Conservation (phyloP, 2,888 invertebrate species). For the Gymnoscelis rufifasciata region DNA sequence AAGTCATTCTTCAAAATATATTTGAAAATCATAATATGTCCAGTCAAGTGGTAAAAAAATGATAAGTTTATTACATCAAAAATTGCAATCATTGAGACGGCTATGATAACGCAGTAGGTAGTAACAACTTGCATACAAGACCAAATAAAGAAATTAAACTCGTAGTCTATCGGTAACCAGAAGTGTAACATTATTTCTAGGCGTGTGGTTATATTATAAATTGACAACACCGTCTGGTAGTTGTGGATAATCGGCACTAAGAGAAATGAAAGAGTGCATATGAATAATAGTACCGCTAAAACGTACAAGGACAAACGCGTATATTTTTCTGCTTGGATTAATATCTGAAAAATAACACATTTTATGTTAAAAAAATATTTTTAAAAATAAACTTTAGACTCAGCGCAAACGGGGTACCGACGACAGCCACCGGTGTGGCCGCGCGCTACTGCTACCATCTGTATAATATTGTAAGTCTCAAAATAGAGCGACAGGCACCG, state of each 20-base stretch:
- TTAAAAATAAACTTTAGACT: too few relatives aligned
- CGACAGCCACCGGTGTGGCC: too few relatives aligned
- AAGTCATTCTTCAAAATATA: conserved; percentile 30
- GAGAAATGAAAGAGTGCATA: conserved; percentile 20
- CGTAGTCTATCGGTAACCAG: conserved; percentile 44
- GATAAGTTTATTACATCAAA: conserved; percentile 38
- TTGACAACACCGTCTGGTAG: conserved; percentile 26
- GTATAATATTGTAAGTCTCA: too few relatives aligned
- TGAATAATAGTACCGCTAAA: conserved; percentile 11
- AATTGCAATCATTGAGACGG: conserved; percentile 23
- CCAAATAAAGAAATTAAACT: conserved; percentile 37
- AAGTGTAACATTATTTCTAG: conserved; percentile 40
- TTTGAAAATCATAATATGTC: conserved; percentile 41
- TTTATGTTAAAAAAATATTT: too few relatives aligned
- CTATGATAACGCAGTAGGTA: conserved; percentile 21
- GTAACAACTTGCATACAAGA: conserved; percentile 31
- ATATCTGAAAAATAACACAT: conserved; percentile 16
- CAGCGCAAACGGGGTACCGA: too few relatives aligned
- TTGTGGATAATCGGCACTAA: conserved; percentile 24
- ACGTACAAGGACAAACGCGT: conserved; percentile 17
- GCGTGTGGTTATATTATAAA: conserved; percentile 33
- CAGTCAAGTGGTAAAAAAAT: conserved; percentile 40
- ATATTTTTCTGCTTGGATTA: conserved; percentile 22
- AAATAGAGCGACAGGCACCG: too few relatives aligned
- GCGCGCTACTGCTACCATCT: too few relatives aligned